Conservation (phyloP, 2,797 vertebrate genomes). For the Tangara arthus region DNA sequence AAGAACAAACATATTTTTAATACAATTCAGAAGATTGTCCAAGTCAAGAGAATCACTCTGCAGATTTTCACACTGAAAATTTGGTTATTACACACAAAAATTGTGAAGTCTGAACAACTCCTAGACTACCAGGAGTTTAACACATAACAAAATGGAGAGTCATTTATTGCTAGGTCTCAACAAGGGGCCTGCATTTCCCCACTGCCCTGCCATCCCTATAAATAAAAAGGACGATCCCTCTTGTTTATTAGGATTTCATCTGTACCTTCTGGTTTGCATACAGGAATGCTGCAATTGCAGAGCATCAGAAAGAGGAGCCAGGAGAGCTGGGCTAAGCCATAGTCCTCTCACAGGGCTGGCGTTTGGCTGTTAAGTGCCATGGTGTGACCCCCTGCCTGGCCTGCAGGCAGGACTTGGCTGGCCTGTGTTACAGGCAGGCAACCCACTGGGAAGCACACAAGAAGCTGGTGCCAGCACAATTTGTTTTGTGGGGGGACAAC, state of each 20-base stretch:
- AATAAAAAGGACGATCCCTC: background rate
- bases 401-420: background rate
- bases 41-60: slow-evolving; percentile 27
- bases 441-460: background rate
- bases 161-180: slow-evolving; percentile 44
- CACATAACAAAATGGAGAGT: background rate
- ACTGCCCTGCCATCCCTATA: background rate
- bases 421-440: background rate
- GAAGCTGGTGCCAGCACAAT: background rate
- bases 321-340: background rate
- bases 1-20: slow-evolving; percentile 40
- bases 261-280: background rate
- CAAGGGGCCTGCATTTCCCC: background rate
- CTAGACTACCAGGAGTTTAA: background rate
- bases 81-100: slow-evolving; percentile 19
- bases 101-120: background rate
- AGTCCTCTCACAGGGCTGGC: background rate
- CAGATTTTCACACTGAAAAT: slow-evolving; percentile 22
- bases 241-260: background rate
- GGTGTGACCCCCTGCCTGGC: background rate
- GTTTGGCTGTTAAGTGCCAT: accelerated
- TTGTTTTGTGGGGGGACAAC: background rate
- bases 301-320: background rate
- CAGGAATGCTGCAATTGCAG: background rate
- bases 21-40: slow-evolving; percentile 48